Base-by-base conservation (phyloP, 2,888 invertebrate genomes). In the Athalia cordata region DNA sequence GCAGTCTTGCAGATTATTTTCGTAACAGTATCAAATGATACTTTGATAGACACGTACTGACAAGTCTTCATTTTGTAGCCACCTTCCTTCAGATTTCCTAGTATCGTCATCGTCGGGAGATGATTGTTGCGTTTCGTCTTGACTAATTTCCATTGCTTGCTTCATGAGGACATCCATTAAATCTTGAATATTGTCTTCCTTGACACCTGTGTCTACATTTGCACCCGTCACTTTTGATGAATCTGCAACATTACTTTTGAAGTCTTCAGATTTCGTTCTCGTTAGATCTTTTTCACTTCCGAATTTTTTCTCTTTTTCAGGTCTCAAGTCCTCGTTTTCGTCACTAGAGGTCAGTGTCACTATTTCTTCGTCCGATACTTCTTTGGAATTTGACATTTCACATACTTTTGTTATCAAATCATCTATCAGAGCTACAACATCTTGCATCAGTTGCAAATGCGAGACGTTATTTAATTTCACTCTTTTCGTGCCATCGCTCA, bases 161-260 rank as follows among this genome's bases (percentile, higher is more conserved):
- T 90, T 90, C 91, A 92, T 91, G 81, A 92, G 87, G 66, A 89
- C 90, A 80, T 92, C 92, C 86, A 92, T 90, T 77, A 91, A 86
- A 77, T 91, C 90, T 79, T 90, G 90, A n/a, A 89, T 87, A 80
- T 90, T 90, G 9, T 86, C 88, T 8, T 82, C 79, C 77, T 83
- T 84, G 1, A 81, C 79, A 29, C 67, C 75, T 5, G 76, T 68
- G 64, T 84, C 84, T 15, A 83, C 80, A 77, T 83, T 77, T 9
- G 76, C 68, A 47, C 5, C 11, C 52, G 76, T 62, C 68, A 49
- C 49, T 75, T 78, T 59, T 61, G 78, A 57, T 77, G 74, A 55
- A 45, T 81, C 82, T 9, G 77, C 76, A 9, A 11, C 65, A 50
- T 77, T 67, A 59, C 77, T 81, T 47, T 49, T 77, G 7, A 57